A percentile compares a stretch with the other conserved stretches of the same genome.
phyloP scores from a whole-genome alignment of 2,888 invertebrate species.

The Hanleya hanleyi region DNA sequence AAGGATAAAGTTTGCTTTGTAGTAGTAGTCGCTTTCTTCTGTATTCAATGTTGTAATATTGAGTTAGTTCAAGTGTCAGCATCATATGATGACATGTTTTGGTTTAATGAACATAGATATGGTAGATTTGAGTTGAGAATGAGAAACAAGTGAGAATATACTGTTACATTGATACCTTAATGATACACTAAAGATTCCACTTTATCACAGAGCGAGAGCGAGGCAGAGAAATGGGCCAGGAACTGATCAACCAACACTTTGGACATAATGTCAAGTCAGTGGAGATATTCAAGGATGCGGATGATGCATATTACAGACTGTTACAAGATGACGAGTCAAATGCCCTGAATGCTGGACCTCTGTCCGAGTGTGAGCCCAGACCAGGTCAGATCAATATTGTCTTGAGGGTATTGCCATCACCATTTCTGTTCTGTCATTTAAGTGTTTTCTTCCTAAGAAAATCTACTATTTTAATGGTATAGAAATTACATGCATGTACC shows the following conservation, averaged over 20 bases:
- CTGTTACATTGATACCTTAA: no score
- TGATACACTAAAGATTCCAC: no score
- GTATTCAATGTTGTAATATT: no score
- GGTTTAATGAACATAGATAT: no score
- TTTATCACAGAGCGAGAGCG: slow-evolving; percentile 44
- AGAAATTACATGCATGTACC: no score
- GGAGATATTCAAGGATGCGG: slow-evolving; percentile 52
- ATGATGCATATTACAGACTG: slow-evolving; percentile 60
- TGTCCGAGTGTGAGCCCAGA: slow-evolving; percentile 60
- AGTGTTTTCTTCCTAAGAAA: neutral
- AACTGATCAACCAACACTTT: slow-evolving; percentile 69
- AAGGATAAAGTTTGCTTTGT: no score
- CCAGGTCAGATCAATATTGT: slow-evolving; percentile 50
- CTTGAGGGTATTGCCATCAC: neutral
- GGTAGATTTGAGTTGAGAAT: no score
- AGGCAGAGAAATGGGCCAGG: slow-evolving; percentile 71
- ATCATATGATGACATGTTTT: no score
- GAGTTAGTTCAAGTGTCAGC: no score
- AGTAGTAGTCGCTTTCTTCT: no score
- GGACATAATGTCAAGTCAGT: slow-evolving; percentile 53
- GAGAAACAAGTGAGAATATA: no score
- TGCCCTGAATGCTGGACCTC: slow-evolving; percentile 69
- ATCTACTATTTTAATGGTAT: no score
- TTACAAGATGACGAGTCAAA: slow-evolving; percentile 71
- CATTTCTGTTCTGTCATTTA: neutral